phyloP scores from a whole-genome alignment of 2,797 vertebrate genomes.

The Sarcophilus harrisii region DNA sequence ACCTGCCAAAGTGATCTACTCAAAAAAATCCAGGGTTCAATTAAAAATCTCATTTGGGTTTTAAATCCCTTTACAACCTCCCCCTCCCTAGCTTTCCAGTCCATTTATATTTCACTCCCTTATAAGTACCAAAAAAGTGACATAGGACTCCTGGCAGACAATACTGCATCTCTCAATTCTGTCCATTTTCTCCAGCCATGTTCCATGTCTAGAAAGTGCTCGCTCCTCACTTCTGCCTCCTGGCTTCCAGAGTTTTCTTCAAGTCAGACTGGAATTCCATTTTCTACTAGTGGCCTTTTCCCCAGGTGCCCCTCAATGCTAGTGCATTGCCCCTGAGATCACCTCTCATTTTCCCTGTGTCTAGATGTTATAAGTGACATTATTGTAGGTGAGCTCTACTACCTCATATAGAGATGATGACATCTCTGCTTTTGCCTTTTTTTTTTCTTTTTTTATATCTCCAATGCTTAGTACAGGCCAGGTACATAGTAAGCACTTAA shows the following conservation, averaged over 20 bases:
- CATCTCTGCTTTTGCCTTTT: background rate
- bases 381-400: background rate
- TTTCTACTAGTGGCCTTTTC: background rate
- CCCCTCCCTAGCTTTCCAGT: background rate
- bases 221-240: background rate
- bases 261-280: background rate
- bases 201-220: background rate
- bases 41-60: no score
- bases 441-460: background rate
- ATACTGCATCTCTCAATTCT: background rate
- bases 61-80: background rate
- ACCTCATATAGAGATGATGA: no score
- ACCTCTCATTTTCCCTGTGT: no score
- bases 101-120: background rate
- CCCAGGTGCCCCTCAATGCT: background rate
- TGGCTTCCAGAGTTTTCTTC: background rate
- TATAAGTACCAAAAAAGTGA: background rate
- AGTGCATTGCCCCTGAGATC: background rate
- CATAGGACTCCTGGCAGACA: background rate
- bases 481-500: background rate
- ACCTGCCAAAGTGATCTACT: background rate
- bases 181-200: background rate
- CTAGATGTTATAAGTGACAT: background rate
- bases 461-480: background rate
- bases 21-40: background rate